These are phyloP conservation scores for Micromussa lordhowensis DNA, from an alignment of 92 coral and sea anemone species.

Conservation along the genomic window DNA sequence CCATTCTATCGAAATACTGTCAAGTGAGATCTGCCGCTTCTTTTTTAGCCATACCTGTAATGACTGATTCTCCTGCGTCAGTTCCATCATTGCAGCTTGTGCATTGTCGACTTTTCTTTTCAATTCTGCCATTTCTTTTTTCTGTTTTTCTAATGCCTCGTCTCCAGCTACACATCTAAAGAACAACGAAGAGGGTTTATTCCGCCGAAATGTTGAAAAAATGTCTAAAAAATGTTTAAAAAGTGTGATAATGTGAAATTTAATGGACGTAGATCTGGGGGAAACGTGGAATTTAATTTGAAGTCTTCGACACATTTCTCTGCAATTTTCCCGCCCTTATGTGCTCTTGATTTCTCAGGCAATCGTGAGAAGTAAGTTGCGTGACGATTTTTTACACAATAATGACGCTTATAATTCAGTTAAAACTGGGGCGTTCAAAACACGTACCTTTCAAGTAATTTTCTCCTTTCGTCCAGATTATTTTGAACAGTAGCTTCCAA, in stretches of 20 bases:
- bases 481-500: slow-evolving; percentile 96
- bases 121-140: slow-evolving; percentile 71
- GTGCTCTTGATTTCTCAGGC: not conserved
- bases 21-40: not conserved
- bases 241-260: not conserved
- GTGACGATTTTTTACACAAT: not conserved
- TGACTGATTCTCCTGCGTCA: slow-evolving; percentile 96
- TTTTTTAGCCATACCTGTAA: slow-evolving; percentile 68
- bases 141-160: slow-evolving; percentile 78
- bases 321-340: not conserved
- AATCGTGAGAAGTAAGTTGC: not conserved
- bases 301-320: too few species aligned
- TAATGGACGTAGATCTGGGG: not conserved
- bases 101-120: slow-evolving; percentile 83
- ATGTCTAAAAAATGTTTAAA: too few species aligned
- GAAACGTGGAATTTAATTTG: not conserved
- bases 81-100: slow-evolving; percentile 94
- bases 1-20: not conserved
- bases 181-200: not conserved
- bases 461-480: slow-evolving; percentile 93
- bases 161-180: slow-evolving; percentile 86
- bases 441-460: slow-evolving; percentile 88
- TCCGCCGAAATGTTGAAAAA: too few species aligned
- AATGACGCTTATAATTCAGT: too few species aligned
- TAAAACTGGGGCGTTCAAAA: too few species aligned